Base-by-base conservation (phyloP, 2,113 vertebrate species). In the Xerus inauris region DNA sequence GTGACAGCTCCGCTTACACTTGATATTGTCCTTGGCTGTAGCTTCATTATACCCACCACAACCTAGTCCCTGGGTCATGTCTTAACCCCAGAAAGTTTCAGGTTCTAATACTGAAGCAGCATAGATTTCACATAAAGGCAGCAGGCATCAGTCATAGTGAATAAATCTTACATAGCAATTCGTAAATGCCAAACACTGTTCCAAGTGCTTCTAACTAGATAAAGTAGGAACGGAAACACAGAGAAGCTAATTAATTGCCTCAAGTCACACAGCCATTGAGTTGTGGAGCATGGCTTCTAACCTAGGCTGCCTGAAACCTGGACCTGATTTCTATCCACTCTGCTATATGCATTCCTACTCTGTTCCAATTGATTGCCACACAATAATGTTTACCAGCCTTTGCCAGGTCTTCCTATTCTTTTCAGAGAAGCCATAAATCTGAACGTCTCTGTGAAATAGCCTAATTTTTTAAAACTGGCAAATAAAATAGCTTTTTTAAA, bases 1-100 rank as follows among this genome's bases (percentile, higher is more conserved):
- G 12, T 0, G 20, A 51, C 19, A 0, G 28, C 7, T 0, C 35
- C n/a, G 42, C 40, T 38, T 26, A 30, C 12, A 22, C 6, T 22
- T 8, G 0, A 1, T 2, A 19, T 24, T 3, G 3, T 16, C 4
- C 0, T 9, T 26, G 65, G 28, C 40, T 17, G n/a, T 20, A 24
- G 76, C 82, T 69, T 73, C 22, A 1, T 57, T 47, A 57, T 22
- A 49, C 12, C 1, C 84, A 16, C 20, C 9, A 16, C 32, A 47
- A 20, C 28, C 28, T 6, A 59, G 38, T 3, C 45, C 57, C 22
- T 47, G 35, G 51, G 20, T 51, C 38, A 47, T 10, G 38, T 47
- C 71, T 87, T 73, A 59, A 45, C 20, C 35, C 28, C 40, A 40
- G 69, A n/a, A 80, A 45, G 12, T n/a, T 64, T 38, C 24, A 59